phyloP scores from a whole-genome alignment of 2,113 vertebrate genomes.

The Misgurnus mizolepis region DNA sequence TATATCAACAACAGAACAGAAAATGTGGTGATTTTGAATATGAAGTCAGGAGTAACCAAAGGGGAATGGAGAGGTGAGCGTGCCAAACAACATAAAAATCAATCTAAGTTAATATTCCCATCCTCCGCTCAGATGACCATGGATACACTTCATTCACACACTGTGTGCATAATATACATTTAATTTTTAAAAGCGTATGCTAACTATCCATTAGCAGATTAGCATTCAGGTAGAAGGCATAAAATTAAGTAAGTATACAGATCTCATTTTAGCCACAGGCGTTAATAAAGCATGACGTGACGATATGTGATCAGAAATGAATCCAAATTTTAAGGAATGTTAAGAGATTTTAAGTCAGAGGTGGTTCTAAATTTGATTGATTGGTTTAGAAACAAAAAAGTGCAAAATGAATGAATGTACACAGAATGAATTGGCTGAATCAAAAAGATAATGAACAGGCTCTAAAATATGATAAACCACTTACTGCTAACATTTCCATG shows the following conservation, averaged over 20 bases:
- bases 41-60: constrained; percentile 35
- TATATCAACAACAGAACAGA: not conserved
- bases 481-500: constrained; percentile 99
- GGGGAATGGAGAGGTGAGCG: constrained; percentile 53
- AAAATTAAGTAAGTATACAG: not conserved
- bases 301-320: constrained; percentile 14
- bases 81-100: constrained; percentile 60
- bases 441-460: constrained; percentile 69
- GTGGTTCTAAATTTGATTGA: constrained; percentile 26
- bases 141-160: constrained; percentile 33
- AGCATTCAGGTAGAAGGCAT: constrained; percentile 14
- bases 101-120: constrained; percentile 4
- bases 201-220: constrained; percentile 14
- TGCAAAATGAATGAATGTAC: constrained; percentile 71
- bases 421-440: constrained; percentile 64
- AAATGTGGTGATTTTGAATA: constrained; percentile 20
- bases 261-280: not conserved
- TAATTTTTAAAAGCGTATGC: not conserved
- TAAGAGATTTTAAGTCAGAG: constrained; percentile 28
- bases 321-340: constrained; percentile 42
- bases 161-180: not conserved
- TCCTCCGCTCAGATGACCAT: constrained; percentile 33
- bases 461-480: constrained; percentile 91
- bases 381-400: constrained; percentile 43
- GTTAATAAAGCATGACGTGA: constrained; percentile 47